Base-by-base conservation (phyloP, 2,113 vertebrate genomes). In the Mesitornis unicolor region DNA sequence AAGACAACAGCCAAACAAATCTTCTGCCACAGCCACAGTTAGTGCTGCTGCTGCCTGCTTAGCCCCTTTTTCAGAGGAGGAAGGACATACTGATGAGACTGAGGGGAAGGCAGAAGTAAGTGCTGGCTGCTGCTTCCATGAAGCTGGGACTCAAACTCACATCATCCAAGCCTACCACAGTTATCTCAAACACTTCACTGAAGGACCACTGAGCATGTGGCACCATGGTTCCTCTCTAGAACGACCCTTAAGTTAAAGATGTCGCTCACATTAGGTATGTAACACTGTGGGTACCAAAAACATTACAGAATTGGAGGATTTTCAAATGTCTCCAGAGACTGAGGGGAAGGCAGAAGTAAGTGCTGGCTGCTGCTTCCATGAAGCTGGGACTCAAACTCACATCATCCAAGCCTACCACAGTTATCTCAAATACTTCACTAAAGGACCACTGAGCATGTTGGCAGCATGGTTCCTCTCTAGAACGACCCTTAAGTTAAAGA, bases 261-360 rank as follows among this genome's bases (percentile, higher is more conserved):
- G 1, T 2, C 16, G 36, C 56, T 43, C 8, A 21, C 13, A 4
- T 70, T 25, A 40, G 57, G n/a, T 36, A 10, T 7, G 5, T 57
- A 35, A 70, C 15, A 6, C 36, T 14, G 36, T 14, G 28, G 24
- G 9, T n/a, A 15, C 28, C 54, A 31, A 86, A 81, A 79, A 9
- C 1, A 1, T 28, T 5, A 38, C 0, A 1, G 59, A 50, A 25
- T 54, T 40, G 2, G 11, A 88, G 42, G 14, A 7, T 45, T 74
- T 84, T 75, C 33, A 70, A 67, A 21, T 38, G n/a, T n/a, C n/a
- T n/a, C n/a, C n/a, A n/a, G 24, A 73, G 25, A 54, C 1, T 3
- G 16, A 47, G 21, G 42, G 57, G 57, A 61, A 67, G 36, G 57
- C 25, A 50, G 36, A 54, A 81, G 36, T 5, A 40, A 7, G 10